Evolutionary conservation across 2,113 vertebrate species (phyloP).

Genomic region (Odontesthes bonariensis): DNA sequence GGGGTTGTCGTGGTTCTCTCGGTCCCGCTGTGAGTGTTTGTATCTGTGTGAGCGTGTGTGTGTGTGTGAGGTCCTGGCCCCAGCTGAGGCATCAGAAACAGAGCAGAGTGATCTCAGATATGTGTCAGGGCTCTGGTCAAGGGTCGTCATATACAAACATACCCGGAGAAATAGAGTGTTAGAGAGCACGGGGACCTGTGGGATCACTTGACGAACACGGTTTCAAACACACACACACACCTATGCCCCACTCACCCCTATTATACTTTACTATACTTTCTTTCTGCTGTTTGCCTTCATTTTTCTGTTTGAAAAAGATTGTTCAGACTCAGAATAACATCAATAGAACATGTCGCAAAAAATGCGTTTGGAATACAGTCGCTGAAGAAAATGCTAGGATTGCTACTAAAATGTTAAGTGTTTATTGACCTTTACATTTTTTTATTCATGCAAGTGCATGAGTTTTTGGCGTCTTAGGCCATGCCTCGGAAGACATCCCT

Average conservation of each 20-base stretch:
- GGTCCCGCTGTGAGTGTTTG: slow-evolving; percentile 28
- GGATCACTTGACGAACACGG: slow-evolving; percentile 65
- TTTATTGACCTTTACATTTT: not conserved
- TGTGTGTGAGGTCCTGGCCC: slow-evolving; percentile 58
- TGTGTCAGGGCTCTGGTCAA: slow-evolving; percentile 62
- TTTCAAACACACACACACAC: slow-evolving; percentile 44
- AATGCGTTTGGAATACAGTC: not conserved
- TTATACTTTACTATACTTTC: not conserved
- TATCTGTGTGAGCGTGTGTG: slow-evolving; percentile 12
- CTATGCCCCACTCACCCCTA: not conserved
- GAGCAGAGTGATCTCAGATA: slow-evolving; percentile 60
- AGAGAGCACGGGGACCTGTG: slow-evolving; percentile 37
- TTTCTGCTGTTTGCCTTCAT: slow-evolving; percentile 3
- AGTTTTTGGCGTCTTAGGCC: slow-evolving; percentile 1
- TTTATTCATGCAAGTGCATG: slow-evolving; percentile 2
- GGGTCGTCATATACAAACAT: slow-evolving; percentile 71
- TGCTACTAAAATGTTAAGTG: not conserved
- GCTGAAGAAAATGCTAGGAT: not conserved
- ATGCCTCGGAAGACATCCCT: not conserved
- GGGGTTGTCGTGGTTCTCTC: slow-evolving; percentile 40
- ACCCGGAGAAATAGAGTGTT: slow-evolving; percentile 68
- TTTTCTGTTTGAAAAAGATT: slow-evolving; percentile 8
- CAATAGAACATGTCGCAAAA: slow-evolving; percentile 23
- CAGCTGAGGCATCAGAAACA: slow-evolving; percentile 57
- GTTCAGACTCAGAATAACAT: slow-evolving; percentile 21